These are phyloP conservation scores for Pardalotus punctatus DNA, from an alignment of 2,113 vertebrate genomes.

Conservation along the genomic window DNA sequence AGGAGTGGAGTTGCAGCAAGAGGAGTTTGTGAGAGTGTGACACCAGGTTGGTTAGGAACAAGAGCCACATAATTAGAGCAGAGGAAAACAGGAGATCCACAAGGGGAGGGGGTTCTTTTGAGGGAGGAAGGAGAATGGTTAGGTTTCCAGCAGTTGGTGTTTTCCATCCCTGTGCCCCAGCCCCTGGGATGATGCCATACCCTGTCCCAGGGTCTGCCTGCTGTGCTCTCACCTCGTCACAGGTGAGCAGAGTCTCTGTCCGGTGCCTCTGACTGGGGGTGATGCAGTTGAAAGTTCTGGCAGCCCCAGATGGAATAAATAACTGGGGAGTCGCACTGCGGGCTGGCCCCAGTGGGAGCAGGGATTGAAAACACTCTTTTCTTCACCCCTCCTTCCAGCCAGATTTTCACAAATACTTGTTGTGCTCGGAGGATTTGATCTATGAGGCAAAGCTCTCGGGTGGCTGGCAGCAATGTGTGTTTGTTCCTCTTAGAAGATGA, in stretches of 20 bases:
- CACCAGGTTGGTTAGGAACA: neutral
- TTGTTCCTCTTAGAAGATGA: neutral
- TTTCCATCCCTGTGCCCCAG: neutral
- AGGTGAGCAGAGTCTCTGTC: neutral
- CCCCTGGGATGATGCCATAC: neutral
- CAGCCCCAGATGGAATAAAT: constrained; percentile 16
- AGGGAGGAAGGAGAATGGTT: neutral
- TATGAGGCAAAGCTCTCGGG: neutral
- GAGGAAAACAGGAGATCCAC: neutral
- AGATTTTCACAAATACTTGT: neutral
- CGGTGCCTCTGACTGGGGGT: neutral
- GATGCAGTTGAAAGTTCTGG: neutral
- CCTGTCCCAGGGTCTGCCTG: neutral
- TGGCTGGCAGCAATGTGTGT: fast-evolving
- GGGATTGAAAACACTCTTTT: neutral
- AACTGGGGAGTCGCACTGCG: neutral
- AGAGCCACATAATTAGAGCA: neutral
- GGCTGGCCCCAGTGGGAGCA: neutral
- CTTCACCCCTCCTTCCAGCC: neutral
- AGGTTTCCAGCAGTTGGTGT: neutral
- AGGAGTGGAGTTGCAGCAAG: neutral
- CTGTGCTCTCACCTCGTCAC: neutral
- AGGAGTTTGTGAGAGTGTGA: neutral
- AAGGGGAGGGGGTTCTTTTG: no score
- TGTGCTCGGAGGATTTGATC: neutral